These are phyloP conservation scores for Poecilia wingei DNA, from an alignment of 2,797 vertebrate species.

Conservation along the genomic window DNA sequence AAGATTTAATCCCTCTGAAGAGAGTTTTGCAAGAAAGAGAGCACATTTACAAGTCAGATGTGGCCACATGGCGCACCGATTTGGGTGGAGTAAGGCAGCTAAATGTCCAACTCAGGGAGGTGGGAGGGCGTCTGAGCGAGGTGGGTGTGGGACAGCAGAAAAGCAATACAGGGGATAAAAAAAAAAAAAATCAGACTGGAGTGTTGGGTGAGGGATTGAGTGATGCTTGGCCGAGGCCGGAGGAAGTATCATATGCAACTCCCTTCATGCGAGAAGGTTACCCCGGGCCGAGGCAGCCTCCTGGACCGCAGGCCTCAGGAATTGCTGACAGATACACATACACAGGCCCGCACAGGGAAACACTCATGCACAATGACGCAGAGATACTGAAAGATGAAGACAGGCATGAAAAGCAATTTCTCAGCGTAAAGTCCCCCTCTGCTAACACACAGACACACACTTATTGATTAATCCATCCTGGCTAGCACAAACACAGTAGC, in stretches of 20 bases:
- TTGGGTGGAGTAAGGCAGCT: conserved; percentile 30
- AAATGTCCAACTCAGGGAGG: conserved; percentile 52
- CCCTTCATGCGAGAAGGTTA: conserved; percentile 80
- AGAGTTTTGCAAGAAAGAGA: no score
- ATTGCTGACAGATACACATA: conserved; percentile 53
- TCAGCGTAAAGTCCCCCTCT: conserved; percentile 38
- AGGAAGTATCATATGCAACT: conserved; percentile 84
- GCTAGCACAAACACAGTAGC: conserved; percentile 59
- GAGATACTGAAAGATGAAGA: conserved; percentile 37
- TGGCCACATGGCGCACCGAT: conserved; percentile 36
- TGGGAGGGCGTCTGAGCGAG: conserved; percentile 25
- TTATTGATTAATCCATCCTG: conserved; percentile 65
- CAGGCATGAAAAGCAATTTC: conserved; percentile 37
- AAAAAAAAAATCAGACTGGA: conserved; percentile 52
- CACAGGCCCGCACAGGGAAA: conserved; percentile 23
- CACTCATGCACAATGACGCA: conserved; percentile 25
- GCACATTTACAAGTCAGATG: no score
- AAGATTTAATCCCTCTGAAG: no score
- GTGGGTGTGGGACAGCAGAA: conserved; percentile 48
- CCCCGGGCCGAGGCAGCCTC: conserved; percentile 50
- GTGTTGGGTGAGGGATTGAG: conserved; percentile 69
- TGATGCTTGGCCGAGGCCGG: conserved; percentile 79
- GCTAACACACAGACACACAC: conserved; percentile 53
- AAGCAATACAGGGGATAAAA: conserved; percentile 58
- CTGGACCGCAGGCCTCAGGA: conserved; percentile 59